Evolutionary conservation across 2,113 vertebrate genomes (phyloP), one percentile per base, ranked within the genome.

Genomic region (Chitala chitala): DNA sequence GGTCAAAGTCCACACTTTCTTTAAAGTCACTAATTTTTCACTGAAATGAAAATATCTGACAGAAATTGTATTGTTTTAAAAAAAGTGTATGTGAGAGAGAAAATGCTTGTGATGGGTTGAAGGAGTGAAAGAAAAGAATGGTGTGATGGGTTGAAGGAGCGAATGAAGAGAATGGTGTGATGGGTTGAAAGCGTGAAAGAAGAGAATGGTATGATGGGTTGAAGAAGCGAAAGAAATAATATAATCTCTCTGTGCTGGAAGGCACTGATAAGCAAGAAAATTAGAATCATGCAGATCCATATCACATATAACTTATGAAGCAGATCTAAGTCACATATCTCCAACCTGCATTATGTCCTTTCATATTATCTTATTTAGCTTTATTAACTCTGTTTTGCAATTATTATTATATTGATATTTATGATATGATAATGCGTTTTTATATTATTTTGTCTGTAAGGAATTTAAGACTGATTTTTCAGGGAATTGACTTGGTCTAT

Each of bases 161-260:
- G 73, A 65, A 29, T 64, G 72, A 70, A 76, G 48, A 50, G 59
- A 70, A 68, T 59, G 71, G n/a, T 75, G 69, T 51, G 74, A 75
- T 75, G 72, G 74, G 59, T n/a, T n/a, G n/a, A n/a, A 0, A 1
- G n/a, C n/a, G n/a, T n/a, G 73, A 65, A 29, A 68, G 72, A 70
- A 76, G 48, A 50, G 59, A 70, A 68, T 59, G 71, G n/a, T n/a
- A n/a, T n/a, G n/a, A n/a, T n/a, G n/a, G n/a, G n/a, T n/a, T n/a
- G n/a, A n/a, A n/a, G n/a, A n/a, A n/a, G n/a, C n/a, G n/a, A n/a
- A n/a, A n/a, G n/a, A n/a, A n/a, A 80, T 79, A 79, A 79, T 80
- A 79, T 61, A 71, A 78, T 81, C 73, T 79, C 75, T 69, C 76
- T 78, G 77, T 59, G 63, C 55, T 79, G 76, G 76, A 69, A 12